phyloP scores from a whole-genome alignment of 2,888 invertebrate genomes.

The Ametastegia equiseti region DNA sequence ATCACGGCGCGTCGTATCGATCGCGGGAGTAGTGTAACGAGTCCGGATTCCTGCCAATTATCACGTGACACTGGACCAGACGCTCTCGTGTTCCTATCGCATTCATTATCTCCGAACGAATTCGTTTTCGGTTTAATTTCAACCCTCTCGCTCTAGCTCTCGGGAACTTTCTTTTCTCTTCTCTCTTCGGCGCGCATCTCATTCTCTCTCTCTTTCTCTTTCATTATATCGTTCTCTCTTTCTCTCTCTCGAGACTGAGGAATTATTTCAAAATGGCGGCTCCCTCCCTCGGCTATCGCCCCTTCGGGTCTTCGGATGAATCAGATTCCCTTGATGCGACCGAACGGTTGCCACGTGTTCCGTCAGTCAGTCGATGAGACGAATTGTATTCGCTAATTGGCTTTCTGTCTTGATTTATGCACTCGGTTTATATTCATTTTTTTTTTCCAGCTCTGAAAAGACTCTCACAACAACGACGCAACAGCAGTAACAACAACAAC shows the following conservation, averaged over 20 bases:
- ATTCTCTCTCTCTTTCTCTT: neutral
- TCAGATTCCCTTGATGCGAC: neutral
- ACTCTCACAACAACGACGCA: conserved; percentile 46
- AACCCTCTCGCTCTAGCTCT: too few relatives aligned
- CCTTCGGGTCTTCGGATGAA: conserved; percentile 37
- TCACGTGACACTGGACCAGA: neutral
- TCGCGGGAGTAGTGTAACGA: neutral
- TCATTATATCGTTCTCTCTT: conserved; percentile 47
- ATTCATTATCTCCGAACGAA: neutral
- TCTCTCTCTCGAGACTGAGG: conserved; percentile 28
- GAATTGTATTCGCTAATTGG: neutral
- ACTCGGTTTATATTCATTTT: too few relatives aligned
- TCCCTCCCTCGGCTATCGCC: conserved; percentile 41
- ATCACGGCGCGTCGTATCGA: conserved; percentile 1
- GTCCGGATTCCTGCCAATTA: neutral
- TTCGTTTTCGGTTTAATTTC: neutral
- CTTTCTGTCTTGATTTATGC: neutral
- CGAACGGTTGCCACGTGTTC: neutral
- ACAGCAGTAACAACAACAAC: conserved; percentile 48
- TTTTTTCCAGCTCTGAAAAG: conserved; percentile 59
- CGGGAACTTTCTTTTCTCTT: neutral
- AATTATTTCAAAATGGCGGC: conserved; percentile 59
- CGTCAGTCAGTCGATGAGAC: neutral
- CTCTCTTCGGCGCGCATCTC: neutral
- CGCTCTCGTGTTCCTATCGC: neutral